Base-by-base conservation (phyloP, 1,140 invertebrate genomes). In the Catajapyx aquilonaris region DNA sequence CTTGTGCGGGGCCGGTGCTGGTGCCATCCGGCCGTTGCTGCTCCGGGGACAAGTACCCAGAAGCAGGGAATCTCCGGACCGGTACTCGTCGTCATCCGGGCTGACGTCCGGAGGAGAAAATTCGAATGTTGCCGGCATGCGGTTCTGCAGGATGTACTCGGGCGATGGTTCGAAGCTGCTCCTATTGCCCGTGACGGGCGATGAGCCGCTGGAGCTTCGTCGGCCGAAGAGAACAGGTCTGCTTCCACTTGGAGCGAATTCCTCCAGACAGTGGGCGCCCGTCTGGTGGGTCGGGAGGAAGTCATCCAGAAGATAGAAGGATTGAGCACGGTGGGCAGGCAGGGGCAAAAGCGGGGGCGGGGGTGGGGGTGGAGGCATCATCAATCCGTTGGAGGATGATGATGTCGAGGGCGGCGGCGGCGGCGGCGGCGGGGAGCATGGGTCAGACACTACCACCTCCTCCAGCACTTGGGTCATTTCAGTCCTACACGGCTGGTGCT, bases 251-350 rank as follows among this genome's bases (percentile, higher is more conserved):
- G n/a, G n/a, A n/a, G n/a, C n/a, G n/a, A n/a, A n/a, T n/a, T n/a
- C n/a, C n/a, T n/a, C n/a, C n/a, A n/a, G n/a, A n/a, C n/a, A n/a
- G n/a, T n/a, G n/a, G n/a, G n/a, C n/a, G n/a, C n/a, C n/a, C n/a
- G n/a, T n/a, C n/a, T n/a, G n/a, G n/a, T n/a, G 17, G 7, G 10
- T 33, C 9, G 10, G 32, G 5, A 33, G 32, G 32, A 33, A 33
- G 15, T 33, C 32, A 10, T 33, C 32, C 5, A 33, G 32, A 7
- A 33, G 32, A 16, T 33, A 33, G 32, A 33, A 33, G 7, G 32
- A 33, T 17, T 33, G 32, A 7, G 32, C 32, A 11, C 32, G 32
- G 32, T 33, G 32, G 25, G 25, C n/a, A 7, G 10, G 32, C 10
- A 17, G 16, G 5, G 5, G 5, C 5, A 11, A 5, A 5, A 16